phyloP scores from a whole-genome alignment of 2,888 invertebrate species.

The Gastracanthus pulcherrimus region DNA sequence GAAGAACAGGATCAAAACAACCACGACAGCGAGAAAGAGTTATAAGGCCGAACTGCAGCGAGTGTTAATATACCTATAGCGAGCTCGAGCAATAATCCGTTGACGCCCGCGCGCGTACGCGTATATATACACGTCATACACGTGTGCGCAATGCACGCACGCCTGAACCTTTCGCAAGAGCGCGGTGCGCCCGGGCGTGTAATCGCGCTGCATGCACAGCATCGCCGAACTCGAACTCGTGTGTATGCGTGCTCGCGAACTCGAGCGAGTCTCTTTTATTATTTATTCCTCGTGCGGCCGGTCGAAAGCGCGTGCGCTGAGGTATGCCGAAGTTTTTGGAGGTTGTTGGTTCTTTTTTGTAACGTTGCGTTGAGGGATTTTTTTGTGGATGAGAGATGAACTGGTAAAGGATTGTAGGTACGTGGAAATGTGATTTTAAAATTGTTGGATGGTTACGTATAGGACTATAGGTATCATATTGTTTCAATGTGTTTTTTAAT shows the following conservation, averaged over 20 bases:
- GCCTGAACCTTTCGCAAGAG: background rate
- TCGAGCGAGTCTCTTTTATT: background rate
- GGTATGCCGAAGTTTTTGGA: background rate
- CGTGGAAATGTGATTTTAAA: no score
- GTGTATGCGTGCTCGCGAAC: background rate
- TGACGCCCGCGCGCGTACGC: conserved; percentile 62
- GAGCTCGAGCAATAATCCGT: conserved; percentile 67
- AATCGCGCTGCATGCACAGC: background rate
- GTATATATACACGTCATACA: background rate
- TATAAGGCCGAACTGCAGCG: no score
- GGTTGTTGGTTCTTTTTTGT: background rate
- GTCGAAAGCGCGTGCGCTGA: background rate
- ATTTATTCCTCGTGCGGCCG: no score
- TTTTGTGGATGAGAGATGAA: no score
- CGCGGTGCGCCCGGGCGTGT: background rate
- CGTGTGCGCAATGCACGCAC: background rate
- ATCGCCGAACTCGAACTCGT: no score
- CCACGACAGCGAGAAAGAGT: background rate
- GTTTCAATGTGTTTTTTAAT: no score
- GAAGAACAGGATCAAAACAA: background rate
- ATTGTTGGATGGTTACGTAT: no score
- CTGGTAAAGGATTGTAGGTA: no score
- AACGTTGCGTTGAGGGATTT: background rate
- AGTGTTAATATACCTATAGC: no score
- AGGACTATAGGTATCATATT: no score